phyloP scores from a whole-genome alignment of 2,113 vertebrate genomes.

The Nothocercus julius region DNA sequence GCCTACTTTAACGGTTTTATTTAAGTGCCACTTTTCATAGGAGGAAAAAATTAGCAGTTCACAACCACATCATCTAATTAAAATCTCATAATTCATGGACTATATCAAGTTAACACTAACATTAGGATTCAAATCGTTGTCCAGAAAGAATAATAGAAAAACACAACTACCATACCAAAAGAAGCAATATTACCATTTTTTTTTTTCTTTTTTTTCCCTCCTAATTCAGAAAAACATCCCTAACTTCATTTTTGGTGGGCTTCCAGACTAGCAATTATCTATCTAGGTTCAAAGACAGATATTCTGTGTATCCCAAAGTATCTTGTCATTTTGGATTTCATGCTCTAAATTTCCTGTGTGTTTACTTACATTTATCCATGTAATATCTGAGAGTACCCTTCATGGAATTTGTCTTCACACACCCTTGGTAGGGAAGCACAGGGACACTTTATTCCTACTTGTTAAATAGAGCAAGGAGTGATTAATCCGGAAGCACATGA shows the following conservation, averaged over 20 bases:
- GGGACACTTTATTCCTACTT: neutral
- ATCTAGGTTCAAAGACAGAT: neutral
- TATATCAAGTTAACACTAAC: neutral
- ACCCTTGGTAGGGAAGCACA: neutral
- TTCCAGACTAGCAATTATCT: neutral
- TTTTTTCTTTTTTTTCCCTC: neutral
- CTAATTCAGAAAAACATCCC: neutral
- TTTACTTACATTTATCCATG: neutral
- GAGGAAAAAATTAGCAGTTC: slow-evolving; percentile 15
- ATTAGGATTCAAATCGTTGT: neutral
- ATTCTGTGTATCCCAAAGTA: no score
- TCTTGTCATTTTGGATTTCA: neutral
- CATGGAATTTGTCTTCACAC: neutral
- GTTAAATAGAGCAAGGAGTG: neutral
- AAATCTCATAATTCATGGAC: neutral
- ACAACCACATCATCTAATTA: slow-evolving; percentile 16
- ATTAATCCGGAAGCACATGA: slow-evolving; percentile 1
- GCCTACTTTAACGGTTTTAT: slow-evolving; percentile 9
- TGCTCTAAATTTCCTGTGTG: neutral
- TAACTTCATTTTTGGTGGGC: neutral
- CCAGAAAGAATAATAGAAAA: neutral
- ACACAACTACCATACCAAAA: neutral
- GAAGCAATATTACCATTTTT: neutral
- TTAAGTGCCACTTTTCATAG: slow-evolving; percentile 3
- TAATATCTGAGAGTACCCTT: neutral